Percentiles rank a stretch among this genome's conserved stretches.
These are phyloP conservation scores for Calliphora vicina DNA, from an alignment of 1,140 invertebrate species.

Conservation along the genomic window DNA sequence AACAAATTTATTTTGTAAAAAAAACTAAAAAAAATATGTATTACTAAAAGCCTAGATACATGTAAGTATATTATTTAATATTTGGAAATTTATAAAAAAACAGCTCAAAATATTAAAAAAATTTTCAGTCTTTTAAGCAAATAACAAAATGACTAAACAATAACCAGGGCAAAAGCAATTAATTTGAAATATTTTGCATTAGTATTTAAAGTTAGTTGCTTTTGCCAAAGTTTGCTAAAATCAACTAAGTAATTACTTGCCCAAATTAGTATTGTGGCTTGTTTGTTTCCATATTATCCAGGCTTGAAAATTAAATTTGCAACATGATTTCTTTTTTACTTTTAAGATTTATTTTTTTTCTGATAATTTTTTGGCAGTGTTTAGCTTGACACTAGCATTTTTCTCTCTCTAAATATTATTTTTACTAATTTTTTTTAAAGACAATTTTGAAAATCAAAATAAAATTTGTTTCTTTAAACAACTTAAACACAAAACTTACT, in stretches of 20 bases:
- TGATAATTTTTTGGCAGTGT: constrained; percentile 18
- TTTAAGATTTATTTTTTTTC: constrained; percentile 9
- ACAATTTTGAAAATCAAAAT: constrained; percentile 22
- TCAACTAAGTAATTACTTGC: no score
- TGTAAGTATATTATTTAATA: neutral
- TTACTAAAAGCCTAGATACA: neutral
- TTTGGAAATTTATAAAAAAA: neutral
- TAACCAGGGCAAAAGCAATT: no score
- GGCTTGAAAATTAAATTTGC: neutral
- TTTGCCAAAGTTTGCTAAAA: no score
- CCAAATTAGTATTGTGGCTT: no score
- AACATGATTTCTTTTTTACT: constrained; percentile 14
- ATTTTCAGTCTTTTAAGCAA: no score
- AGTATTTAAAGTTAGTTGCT: no score
- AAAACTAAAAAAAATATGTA: neutral
- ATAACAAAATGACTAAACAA: no score
- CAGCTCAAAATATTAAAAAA: no score
- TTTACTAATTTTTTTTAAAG: neutral
- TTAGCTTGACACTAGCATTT: constrained; percentile 29
- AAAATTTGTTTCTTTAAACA: neutral
- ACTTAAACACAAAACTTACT: neutral
- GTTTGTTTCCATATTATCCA: no score
- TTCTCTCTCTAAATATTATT: constrained; percentile 2
- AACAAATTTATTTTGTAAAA: constrained; percentile 18
- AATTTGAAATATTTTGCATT: no score